Evolutionary conservation across 2,888 invertebrate genomes (phyloP).

Genomic region (Drosophila infuscata): DNA sequence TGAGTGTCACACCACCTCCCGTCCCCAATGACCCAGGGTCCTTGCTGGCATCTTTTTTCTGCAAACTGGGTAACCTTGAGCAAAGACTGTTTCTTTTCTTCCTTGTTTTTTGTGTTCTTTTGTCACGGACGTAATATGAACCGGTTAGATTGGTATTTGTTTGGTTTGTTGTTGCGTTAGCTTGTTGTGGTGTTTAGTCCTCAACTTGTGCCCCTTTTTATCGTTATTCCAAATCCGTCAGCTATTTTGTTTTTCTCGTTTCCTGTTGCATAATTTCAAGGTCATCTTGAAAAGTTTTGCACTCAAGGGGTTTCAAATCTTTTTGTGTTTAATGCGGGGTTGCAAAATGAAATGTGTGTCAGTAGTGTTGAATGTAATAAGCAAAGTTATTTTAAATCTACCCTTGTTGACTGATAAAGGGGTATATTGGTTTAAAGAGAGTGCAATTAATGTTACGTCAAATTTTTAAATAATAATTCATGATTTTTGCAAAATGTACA

Average conservation of each 20-base stretch:
- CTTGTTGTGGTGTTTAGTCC: neutral
- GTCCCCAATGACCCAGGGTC: conserved; percentile 7
- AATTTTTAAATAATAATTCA: conserved; percentile 3
- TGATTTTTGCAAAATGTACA: conserved; percentile 3
- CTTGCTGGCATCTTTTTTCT: conserved; percentile 32
- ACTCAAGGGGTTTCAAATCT: neutral
- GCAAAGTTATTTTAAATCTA: neutral
- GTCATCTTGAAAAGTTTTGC: conserved; percentile 29
- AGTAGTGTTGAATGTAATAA: conserved; percentile 31
- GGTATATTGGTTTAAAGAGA: neutral
- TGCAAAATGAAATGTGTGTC: conserved; percentile 39
- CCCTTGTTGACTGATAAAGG: neutral
- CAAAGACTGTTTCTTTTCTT: neutral
- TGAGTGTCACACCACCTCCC: neutral
- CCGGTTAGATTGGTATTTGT: conserved; percentile 59
- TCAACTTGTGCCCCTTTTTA: neutral
- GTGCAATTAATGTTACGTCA: conserved; percentile 7
- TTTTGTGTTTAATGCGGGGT: conserved; percentile 8
- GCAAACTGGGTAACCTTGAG: conserved; percentile 60
- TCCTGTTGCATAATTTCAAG: conserved; percentile 36
- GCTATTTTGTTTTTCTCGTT: neutral
- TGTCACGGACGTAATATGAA: conserved; percentile 60
- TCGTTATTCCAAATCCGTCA: conserved; percentile 12
- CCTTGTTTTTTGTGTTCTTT: conserved; percentile 7
- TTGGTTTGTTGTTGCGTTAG: conserved; percentile 1